Evolutionary conservation across 2,797 vertebrate genomes (phyloP), one percentile per base, ranked within the genome.

Genomic region (Thaleichthys pacificus): DNA sequence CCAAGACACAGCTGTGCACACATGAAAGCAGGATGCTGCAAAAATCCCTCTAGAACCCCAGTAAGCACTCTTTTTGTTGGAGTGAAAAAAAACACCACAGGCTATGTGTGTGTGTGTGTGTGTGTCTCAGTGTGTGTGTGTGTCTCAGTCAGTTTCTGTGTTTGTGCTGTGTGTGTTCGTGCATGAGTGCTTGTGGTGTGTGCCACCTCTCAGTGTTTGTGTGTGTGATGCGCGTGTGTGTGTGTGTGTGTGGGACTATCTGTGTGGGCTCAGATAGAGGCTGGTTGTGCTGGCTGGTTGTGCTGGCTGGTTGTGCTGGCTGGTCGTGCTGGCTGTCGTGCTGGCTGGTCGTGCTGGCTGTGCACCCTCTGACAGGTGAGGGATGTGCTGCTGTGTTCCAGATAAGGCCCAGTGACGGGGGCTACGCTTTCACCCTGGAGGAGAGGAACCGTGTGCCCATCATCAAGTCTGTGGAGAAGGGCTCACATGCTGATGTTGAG

Each of bases 391-490:
- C 81, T 77, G 79, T 63, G 60, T 64, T 19, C 42, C 82, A 99
- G 97, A 96, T 99, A 91, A 95, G 94, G 84, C 96, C 95, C 74
- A 94, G 93, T 81, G 96, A 96, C 71, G 94, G 94, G 77, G 96
- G 94, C 79, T 98, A 97, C 26, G 97, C 97, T 67, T 99, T 99
- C 88, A 93, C 93, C 51, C 91, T 99, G 84, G 97, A 99, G 89
- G 97, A 99, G 84, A 96, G 93, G 90, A 99, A 99, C 89, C 89
- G 95, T 80, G 93, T 97, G 32, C 97, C 95, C 62, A 98, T 99
- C 85, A 95, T 99, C 86, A 98, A 97, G 91, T 93, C 91, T 80
- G 95, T 99, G 82, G 97, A 98, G 88, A 97, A 93, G 80, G 95
- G 96, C 73, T 99, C 97, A 56, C 94, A 93, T 81, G 97, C 97